phyloP scores from a whole-genome alignment of 2,888 invertebrate genomes.

The Epistrophella euchroma region DNA sequence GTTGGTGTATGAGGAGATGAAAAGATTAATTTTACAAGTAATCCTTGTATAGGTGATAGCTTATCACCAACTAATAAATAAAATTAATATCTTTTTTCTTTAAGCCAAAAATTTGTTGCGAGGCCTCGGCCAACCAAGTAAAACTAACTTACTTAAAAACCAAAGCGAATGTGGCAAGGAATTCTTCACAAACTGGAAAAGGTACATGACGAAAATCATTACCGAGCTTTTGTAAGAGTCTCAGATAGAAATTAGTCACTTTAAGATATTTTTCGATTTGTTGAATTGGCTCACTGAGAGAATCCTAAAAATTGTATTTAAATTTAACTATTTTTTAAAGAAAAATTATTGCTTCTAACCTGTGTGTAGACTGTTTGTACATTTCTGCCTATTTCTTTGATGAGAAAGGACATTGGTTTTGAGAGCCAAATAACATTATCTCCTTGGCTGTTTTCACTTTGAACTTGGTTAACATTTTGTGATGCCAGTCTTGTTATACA shows the following conservation, averaged over 20 bases:
- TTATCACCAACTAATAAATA: too few species aligned
- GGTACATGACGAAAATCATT: constrained; percentile 79
- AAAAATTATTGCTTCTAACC: constrained; percentile 23
- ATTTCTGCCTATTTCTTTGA: constrained; percentile 73
- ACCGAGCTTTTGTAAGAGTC: constrained; percentile 76
- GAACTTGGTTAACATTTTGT: constrained; percentile 53
- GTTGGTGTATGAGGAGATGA: too few species aligned
- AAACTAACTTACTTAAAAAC: constrained; percentile 33
- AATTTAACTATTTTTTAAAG: not conserved
- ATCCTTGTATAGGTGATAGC: too few species aligned
- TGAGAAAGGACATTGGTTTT: constrained; percentile 73
- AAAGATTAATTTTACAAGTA: too few species aligned
- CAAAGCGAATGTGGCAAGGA: constrained; percentile 54
- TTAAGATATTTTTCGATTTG: constrained; percentile 77
- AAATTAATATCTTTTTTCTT: too few species aligned
- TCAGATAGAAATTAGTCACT: constrained; percentile 77
- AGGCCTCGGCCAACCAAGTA: not conserved
- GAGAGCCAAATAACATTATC: constrained; percentile 73
- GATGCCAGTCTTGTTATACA: constrained; percentile 76
- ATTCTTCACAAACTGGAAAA: constrained; percentile 62
- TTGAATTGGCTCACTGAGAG: constrained; percentile 63
- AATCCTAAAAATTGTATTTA: constrained; percentile 48
- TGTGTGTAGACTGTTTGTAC: constrained; percentile 65
- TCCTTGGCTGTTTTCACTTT: not conserved
- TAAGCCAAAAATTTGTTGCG: too few species aligned